These are phyloP conservation scores for Ladona fulva DNA, from an alignment of 1,140 invertebrate species.

Conservation along the genomic window DNA sequence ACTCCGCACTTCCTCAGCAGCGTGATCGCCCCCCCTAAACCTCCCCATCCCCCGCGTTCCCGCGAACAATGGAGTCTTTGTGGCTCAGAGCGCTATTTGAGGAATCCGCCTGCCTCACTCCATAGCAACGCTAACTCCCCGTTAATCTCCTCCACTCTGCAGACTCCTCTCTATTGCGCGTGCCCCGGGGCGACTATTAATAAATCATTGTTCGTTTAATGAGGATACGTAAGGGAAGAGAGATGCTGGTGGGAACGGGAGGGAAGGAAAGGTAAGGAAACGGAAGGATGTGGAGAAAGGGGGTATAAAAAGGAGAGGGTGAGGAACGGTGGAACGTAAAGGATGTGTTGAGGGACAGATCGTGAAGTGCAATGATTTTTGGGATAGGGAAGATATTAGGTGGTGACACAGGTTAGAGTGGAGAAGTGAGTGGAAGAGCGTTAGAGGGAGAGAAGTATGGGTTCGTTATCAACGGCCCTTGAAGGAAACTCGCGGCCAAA, in stretches of 20 bases:
- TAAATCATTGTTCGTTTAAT: neutral
- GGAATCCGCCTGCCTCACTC: slow-evolving; percentile 1
- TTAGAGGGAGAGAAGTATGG: too few species aligned
- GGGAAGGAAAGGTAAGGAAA: neutral
- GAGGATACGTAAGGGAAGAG: neutral
- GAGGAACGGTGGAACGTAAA: neutral
- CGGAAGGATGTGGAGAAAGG: neutral
- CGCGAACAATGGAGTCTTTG: neutral
- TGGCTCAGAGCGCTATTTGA: neutral
- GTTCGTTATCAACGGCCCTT: too few species aligned
- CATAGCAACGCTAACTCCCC: neutral
- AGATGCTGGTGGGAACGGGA: neutral
- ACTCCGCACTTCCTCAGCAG: too few species aligned
- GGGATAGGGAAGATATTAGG: too few species aligned
- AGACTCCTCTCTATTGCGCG: neutral
- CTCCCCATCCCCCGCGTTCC: neutral
- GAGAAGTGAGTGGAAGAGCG: too few species aligned
- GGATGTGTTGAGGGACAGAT: neutral
- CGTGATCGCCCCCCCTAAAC: neutral
- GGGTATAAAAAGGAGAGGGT: neutral
- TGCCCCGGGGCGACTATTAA: neutral
- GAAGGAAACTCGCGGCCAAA: too few species aligned
- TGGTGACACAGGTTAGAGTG: too few species aligned
- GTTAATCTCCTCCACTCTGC: neutral
- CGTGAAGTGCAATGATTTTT: too few species aligned